These are phyloP conservation scores for Eonycteris spelaea DNA, from an alignment of 2,113 vertebrate genomes.

Conservation along the genomic window DNA sequence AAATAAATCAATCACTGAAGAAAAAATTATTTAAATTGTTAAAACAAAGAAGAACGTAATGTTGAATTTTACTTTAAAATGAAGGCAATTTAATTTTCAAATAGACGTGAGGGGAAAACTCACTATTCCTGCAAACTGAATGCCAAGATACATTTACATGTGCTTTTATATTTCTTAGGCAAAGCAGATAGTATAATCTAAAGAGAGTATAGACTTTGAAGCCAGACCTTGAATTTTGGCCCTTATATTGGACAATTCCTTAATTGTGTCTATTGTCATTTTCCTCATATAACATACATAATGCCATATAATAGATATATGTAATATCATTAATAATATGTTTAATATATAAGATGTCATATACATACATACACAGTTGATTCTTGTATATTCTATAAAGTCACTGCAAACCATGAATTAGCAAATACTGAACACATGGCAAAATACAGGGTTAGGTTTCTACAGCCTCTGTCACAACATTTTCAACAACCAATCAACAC, in stretches of 20 bases:
- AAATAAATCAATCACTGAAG: not conserved
- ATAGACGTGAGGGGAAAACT: not conserved
- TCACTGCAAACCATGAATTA: no score
- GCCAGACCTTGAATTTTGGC: not conserved
- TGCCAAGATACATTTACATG: not conserved
- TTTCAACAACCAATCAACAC: not conserved
- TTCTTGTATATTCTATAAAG: not conserved
- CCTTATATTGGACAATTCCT: not conserved
- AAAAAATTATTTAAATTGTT: slow-evolving; percentile 9
- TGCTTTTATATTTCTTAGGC: not conserved
- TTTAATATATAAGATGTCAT: not conserved
- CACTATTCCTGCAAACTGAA: not conserved
- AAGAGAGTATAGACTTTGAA: not conserved
- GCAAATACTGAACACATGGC: not conserved
- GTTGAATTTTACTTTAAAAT: slow-evolving; percentile 23
- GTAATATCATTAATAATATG: not conserved
- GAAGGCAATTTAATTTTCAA: slow-evolving; percentile 29
- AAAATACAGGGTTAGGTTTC: not conserved
- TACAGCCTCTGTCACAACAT: not conserved
- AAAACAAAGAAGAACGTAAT: not conserved
- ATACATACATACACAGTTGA: not conserved
- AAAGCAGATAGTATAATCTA: not conserved
- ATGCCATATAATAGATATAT: not conserved
- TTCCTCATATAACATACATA: not conserved
- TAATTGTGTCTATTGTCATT: not conserved